A percentile compares a stretch with the other conserved stretches of the same genome.
Evolutionary conservation across 2,113 vertebrate genomes (phyloP).

Genomic region (Alexandromys fortis): DNA sequence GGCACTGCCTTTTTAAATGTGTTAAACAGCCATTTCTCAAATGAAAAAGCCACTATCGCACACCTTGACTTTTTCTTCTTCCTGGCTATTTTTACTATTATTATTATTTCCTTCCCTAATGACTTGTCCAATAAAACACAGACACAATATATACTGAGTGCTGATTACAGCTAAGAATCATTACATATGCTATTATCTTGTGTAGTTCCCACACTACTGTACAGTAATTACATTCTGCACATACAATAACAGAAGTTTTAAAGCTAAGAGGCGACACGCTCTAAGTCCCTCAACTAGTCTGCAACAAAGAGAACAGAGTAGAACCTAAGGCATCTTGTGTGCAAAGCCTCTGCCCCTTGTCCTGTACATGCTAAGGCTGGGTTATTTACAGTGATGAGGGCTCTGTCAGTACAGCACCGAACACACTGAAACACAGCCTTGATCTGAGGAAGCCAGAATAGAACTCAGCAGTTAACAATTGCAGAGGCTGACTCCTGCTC

Average conservation of each 20-base stretch:
- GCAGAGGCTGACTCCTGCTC: neutral
- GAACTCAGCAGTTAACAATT: neutral
- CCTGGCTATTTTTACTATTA: neutral
- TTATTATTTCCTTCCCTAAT: constrained; percentile 41
- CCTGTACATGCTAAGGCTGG: neutral
- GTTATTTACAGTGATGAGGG: neutral
- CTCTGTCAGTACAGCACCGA: neutral
- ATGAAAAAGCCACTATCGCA: neutral
- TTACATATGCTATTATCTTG: neutral
- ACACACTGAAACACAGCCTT: neutral
- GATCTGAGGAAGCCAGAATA: neutral
- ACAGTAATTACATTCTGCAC: neutral
- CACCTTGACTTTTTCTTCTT: neutral
- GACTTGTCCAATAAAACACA: constrained; percentile 2
- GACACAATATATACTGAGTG: neutral
- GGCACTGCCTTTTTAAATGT: constrained; percentile 7
- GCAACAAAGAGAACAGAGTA: neutral
- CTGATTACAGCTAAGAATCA: neutral
- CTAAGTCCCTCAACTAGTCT: neutral
- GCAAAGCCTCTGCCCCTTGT: neutral
- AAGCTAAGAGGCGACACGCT: neutral
- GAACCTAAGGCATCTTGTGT: neutral
- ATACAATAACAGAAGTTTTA: neutral
- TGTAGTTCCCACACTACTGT: neutral
- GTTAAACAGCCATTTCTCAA: neutral